Percentiles rank a stretch among this genome's conserved stretches.
Evolutionary conservation across 2,113 vertebrate species (phyloP).

Genomic region (Jacana jacana): DNA sequence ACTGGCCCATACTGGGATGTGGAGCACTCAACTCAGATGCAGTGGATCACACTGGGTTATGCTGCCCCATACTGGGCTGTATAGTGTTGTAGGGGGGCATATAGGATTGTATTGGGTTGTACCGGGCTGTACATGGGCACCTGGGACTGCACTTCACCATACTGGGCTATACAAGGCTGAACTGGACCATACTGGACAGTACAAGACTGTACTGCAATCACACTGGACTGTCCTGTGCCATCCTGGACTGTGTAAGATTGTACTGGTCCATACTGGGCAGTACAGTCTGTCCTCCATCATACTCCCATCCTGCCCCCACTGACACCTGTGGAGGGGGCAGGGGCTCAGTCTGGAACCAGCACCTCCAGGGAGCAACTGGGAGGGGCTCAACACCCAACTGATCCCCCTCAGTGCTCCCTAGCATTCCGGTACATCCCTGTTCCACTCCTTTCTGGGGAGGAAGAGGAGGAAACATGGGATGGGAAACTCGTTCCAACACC

Average conservation of each 20-base stretch:
- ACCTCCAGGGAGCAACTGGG: not conserved
- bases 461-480: not conserved
- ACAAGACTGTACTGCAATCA: not conserved
- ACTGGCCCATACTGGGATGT: not conserved
- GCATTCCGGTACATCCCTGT: too few species aligned
- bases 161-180: not conserved
- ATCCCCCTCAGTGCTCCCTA: too few species aligned
- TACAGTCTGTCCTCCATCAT: not conserved
- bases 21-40: not conserved
- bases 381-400: not conserved
- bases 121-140: too few species aligned
- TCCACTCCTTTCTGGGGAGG: not conserved
- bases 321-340: not conserved
- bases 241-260: not conserved
- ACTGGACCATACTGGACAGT: not conserved
- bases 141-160: not conserved
- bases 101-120: too few species aligned
- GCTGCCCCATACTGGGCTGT: not conserved
- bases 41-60: not conserved
- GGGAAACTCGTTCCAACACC: too few species aligned
- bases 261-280: not conserved
- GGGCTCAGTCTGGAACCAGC: not conserved
- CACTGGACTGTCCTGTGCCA: not conserved
- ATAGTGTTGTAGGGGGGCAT: not conserved
- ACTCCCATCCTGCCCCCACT: not conserved